Conservation (phyloP, 2,888 invertebrate species). For the Mellilla xanthometata region DNA sequence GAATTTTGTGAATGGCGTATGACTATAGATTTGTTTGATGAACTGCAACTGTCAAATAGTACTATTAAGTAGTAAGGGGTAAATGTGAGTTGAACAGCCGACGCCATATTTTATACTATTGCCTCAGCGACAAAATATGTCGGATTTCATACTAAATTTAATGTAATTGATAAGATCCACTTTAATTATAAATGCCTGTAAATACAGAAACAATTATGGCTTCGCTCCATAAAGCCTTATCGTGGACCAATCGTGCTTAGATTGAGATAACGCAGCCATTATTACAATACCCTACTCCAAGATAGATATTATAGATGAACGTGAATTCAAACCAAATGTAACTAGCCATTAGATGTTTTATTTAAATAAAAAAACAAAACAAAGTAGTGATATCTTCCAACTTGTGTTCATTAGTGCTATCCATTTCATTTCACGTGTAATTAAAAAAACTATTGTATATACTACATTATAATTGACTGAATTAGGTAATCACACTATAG, state of each 20-base stretch:
- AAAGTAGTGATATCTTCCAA: conserved; percentile 41
- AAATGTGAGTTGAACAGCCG: conserved; percentile 7
- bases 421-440: conserved; percentile 25
- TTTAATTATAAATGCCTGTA: conserved; percentile 19
- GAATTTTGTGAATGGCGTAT: conserved; percentile 13
- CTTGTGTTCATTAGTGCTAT: conserved; percentile 55
- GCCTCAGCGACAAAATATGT: conserved; percentile 14
- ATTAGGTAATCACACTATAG: conserved; percentile 49
- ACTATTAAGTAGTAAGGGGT: conserved; percentile 1
- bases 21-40: conserved; percentile 28
- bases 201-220: conserved; percentile 25
- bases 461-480: conserved; percentile 54
- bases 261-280: conserved; percentile 41
- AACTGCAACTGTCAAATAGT: conserved; percentile 35
- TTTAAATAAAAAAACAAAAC: conserved; percentile 21
- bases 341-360: conserved; percentile 25
- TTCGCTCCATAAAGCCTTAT: conserved; percentile 63
- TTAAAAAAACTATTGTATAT: conserved; percentile 22
- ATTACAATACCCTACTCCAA: conserved; percentile 29
- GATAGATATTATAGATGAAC: conserved; percentile 31
- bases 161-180: conserved; percentile 5
- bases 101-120: conserved; percentile 18
- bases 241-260: conserved; percentile 70
- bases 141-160: conserved; percentile 9
- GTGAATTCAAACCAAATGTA: conserved; percentile 29